A percentile compares a stretch with the other conserved stretches of the same genome.
These are phyloP conservation scores for Crossaster papposus DNA, from an alignment of 53 echinoderm and acorn worm species.

Conservation along the genomic window DNA sequence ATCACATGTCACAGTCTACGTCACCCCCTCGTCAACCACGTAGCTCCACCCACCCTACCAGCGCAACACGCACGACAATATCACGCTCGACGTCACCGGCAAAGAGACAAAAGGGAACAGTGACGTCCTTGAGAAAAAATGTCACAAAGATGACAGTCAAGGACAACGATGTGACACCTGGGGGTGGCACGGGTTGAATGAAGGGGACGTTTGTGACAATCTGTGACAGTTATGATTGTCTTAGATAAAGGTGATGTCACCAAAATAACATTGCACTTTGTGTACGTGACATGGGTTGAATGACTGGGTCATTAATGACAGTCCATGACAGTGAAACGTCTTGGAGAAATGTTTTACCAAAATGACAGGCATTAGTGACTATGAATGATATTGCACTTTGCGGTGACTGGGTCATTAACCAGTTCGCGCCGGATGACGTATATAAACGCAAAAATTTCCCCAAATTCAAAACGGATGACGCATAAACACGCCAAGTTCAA, in stretches of 20 bases:
- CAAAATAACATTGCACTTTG: conserved; percentile 12
- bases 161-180: neutral
- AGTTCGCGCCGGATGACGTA: no score
- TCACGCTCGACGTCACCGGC: conserved; percentile 52
- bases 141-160: conserved; percentile 56
- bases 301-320: neutral
- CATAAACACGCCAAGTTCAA: no score
- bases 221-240: neutral
- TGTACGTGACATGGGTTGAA: conserved; percentile 4
- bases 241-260: conserved; percentile 62
- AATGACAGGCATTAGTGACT: no score
- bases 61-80: conserved; percentile 35
- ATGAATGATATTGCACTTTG: no score
- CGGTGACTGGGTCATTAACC: no score
- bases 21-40: conserved; percentile 32
- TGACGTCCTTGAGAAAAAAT: conserved; percentile 53
- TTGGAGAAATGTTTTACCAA: neutral
- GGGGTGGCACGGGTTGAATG: conserved; percentile 27
- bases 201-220: neutral
- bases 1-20: conserved; percentile 57
- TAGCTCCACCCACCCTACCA: conserved; percentile 14
- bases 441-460: no score
- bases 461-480: no score
- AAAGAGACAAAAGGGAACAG: conserved; percentile 12
- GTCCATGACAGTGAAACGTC: neutral